Evolutionary conservation across 2,113 vertebrate genomes (phyloP).

Genomic region (Tragelaphus scriptus): DNA sequence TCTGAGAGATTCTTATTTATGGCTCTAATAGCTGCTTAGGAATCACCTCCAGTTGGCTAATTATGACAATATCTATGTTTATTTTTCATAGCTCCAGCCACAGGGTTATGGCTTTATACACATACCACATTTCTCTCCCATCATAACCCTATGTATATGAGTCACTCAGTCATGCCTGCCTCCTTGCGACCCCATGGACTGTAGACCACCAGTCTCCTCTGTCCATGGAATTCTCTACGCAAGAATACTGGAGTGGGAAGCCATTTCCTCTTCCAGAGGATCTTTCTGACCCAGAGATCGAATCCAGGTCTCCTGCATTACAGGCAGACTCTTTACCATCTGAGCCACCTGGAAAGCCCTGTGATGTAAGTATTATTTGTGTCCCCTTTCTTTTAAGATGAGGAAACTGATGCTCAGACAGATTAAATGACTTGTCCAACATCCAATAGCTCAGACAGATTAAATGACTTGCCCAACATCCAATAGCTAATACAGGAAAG

Average conservation of each 20-base stretch:
- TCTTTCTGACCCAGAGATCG: background rate
- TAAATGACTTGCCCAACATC: background rate
- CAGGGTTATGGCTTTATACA: background rate
- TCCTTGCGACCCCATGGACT: background rate
- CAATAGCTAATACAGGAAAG: background rate
- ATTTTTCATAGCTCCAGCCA: background rate
- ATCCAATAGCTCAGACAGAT: background rate
- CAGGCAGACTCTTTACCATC: background rate
- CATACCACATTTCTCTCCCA: background rate
- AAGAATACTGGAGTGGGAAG: background rate
- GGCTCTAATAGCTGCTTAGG: background rate
- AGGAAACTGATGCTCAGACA: background rate
- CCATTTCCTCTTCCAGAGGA: background rate
- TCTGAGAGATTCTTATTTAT: background rate
- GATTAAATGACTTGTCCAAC: background rate
- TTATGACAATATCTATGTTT: background rate
- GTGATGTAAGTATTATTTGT: background rate
- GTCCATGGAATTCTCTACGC: background rate
- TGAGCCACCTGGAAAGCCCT: background rate
- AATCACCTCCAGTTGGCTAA: background rate
- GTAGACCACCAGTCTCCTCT: background rate
- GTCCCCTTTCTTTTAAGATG: background rate
- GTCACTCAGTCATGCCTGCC: background rate
- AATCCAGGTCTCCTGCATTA: background rate
- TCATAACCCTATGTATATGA: background rate